Base-by-base conservation (phyloP, 2,888 invertebrate genomes). In the Adela reaumurella region DNA sequence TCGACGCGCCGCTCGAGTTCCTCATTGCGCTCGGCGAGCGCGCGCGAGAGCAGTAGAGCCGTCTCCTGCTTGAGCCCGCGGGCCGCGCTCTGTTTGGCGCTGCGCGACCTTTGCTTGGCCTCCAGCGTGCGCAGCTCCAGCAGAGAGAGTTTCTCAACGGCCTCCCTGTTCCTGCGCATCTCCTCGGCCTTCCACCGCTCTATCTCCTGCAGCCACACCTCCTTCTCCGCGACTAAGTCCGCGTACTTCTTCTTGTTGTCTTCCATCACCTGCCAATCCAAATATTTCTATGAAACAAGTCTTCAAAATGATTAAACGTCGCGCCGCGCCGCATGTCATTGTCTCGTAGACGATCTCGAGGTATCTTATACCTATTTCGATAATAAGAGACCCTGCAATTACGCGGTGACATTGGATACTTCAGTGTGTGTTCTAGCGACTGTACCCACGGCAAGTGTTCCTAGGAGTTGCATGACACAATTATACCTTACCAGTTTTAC, bases 201-300 rank as follows among this genome's bases (percentile, higher is more conserved):
- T 46, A 85, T 70, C 63, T 81, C 70, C 50, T 70, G 62, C 49
- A 77, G 62, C 64, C 84, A 71, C 24, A 61, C 51, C 45, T 71
- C 62, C 58, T 74, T 76, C 61, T 83, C 81, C 59, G 74, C 71
- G 50, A 81, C 59, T 55, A 81, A 78, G 14, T 74, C 63, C 55
- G 74, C 67, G 56, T 78, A 74, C 60, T 77, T 81, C 53, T 69
- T 68, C 64, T 74, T 79, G 55, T 83, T 83, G 14, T 64, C 62
- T 50, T 79, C 71, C 11, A 67, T 47, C 1, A 78, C 48, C 54
- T 74, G 80, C 53, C n/a, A n/a, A n/a, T n/a, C n/a, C n/a, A n/a
- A n/a, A n/a, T n/a, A n/a, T n/a, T n/a, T n/a, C n/a, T n/a, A n/a
- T n/a, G n/a, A n/a, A n/a, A n/a, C n/a, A n/a, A n/a, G n/a, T n/a